Conservation (phyloP, 2,113 vertebrate genomes). For the Nesogale talazaci region DNA sequence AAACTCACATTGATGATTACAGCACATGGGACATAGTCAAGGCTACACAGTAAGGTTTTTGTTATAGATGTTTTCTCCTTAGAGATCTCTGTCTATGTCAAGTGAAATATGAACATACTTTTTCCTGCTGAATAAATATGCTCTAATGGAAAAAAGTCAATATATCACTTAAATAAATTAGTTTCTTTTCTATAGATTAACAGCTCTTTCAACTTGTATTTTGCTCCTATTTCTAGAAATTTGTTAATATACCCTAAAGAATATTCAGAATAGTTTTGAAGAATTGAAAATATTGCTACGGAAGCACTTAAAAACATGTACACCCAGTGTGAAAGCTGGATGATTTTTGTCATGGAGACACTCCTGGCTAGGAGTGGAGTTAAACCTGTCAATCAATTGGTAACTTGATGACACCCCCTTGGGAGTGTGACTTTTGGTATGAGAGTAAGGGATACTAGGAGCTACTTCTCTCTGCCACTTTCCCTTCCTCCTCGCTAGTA, state of each 20-base stretch:
- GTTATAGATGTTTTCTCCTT: slow-evolving; percentile 50
- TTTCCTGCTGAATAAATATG: not conserved
- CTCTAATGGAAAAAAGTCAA: not conserved
- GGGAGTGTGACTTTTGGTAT: no score
- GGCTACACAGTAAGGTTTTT: slow-evolving; percentile 97
- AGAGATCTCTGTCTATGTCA: not conserved
- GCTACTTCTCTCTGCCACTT: no score
- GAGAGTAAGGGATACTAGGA: no score
- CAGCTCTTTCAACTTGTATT: not conserved
- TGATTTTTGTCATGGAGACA: no score
- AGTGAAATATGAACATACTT: slow-evolving; percentile 7
- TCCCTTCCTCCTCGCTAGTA: no score
- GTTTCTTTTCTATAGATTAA: not conserved
- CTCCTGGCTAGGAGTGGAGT: no score
- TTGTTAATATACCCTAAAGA: not conserved
- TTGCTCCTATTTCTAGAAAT: slow-evolving; percentile 2
- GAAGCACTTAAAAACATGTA: not conserved
- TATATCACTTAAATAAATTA: not conserved
- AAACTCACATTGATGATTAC: slow-evolving; percentile 98
- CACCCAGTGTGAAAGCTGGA: no score
- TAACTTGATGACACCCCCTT: no score
- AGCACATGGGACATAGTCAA: slow-evolving; percentile 99
- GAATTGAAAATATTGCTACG: not conserved
- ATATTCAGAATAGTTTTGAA: not conserved
- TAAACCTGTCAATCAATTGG: no score